Evolutionary conservation across 2,888 invertebrate species (phyloP).

Genomic region (Pasiphila rectangulata): DNA sequence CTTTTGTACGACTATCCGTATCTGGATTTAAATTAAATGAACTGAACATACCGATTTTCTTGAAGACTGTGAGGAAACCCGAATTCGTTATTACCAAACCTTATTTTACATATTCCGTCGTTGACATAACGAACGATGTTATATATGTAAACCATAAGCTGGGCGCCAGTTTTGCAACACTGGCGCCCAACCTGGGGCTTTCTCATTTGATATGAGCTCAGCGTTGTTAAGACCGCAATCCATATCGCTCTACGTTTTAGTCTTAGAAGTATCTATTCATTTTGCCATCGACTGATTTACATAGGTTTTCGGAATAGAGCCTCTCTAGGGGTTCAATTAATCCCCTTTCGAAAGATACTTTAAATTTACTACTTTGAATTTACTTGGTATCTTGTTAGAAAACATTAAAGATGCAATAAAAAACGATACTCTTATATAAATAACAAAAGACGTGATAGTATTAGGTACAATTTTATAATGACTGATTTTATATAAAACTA

Average conservation of each 20-base stretch:
- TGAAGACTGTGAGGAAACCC: conserved; percentile 43
- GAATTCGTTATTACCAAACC: conserved; percentile 37
- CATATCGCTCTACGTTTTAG: no score
- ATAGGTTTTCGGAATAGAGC: conserved; percentile 10
- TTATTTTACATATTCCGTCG: conserved; percentile 14
- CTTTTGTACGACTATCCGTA: conserved; percentile 1
- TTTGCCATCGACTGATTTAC: conserved; percentile 12
- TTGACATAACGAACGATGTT: conserved; percentile 24
- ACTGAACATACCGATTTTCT: conserved; percentile 47
- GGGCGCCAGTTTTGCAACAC: conserved; percentile 23
- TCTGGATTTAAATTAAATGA: conserved; percentile 6
- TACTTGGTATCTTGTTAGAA: conserved; percentile 8
- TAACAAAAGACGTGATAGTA: conserved; percentile 15
- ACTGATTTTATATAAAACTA: conserved; percentile 29
- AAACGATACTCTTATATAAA: conserved; percentile 15
- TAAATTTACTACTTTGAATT: no score
- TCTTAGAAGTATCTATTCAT: not conserved
- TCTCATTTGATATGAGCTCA: not conserved
- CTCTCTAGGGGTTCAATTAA: conserved; percentile 6
- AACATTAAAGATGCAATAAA: conserved; percentile 9
- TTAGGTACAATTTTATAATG: conserved; percentile 25
- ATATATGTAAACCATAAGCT: conserved; percentile 11
- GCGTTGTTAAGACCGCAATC: no score
- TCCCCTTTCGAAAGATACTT: not conserved
- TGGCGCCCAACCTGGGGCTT: conserved; percentile 23